Conservation (phyloP, 2,888 invertebrate genomes). For the Dendrolimus pini region DNA sequence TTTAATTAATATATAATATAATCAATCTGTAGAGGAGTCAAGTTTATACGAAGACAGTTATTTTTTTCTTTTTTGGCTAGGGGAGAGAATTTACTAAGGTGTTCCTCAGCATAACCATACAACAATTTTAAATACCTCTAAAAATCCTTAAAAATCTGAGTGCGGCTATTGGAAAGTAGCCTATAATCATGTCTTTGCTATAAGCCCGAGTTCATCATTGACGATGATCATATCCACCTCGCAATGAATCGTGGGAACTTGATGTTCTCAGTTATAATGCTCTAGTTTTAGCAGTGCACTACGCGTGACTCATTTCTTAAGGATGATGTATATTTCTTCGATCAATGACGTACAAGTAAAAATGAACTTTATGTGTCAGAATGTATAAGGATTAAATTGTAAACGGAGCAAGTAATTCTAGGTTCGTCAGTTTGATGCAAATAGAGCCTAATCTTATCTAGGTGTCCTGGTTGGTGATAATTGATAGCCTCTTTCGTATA, state of each 20-base stretch:
- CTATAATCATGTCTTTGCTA: too few species aligned
- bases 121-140: too few species aligned
- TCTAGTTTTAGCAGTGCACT: conserved; percentile 34
- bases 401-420: neutral
- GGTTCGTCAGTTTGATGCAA: neutral
- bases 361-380: neutral
- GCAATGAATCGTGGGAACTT: conserved; percentile 25
- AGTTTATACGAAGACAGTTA: too few species aligned
- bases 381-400: neutral
- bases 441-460: neutral
- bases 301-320: conserved; percentile 23
- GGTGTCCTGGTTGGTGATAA: neutral
- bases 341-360: neutral
- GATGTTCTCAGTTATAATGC: conserved; percentile 24
- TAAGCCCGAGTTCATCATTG: neutral
- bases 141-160: too few species aligned
- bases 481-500: neutral
- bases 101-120: too few species aligned
- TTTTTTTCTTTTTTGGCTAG: too few species aligned
- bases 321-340: conserved; percentile 6
- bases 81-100: too few species aligned
- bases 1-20: too few species aligned
- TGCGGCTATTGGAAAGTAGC: too few species aligned
- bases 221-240: conserved; percentile 7
- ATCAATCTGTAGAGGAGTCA: too few species aligned